Conservation (phyloP, 2,888 invertebrate species). For the Sarcophaga carnaria region DNA sequence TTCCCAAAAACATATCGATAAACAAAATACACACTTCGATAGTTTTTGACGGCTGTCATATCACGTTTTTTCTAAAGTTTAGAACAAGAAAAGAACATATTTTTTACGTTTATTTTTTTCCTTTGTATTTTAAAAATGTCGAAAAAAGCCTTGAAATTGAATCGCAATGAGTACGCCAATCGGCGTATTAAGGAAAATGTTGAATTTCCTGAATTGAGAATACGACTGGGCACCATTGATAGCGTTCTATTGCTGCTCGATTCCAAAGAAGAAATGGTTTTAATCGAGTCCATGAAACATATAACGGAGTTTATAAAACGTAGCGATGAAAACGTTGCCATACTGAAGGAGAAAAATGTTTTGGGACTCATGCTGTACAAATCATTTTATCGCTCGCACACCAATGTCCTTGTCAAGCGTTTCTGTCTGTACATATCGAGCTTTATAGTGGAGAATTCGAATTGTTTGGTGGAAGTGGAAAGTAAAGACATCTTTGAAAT, state of each 20-base stretch:
- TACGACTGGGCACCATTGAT: constrained; percentile 71
- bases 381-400: constrained; percentile 71
- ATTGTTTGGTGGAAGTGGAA: constrained; percentile 73
- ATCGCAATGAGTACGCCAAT: constrained; percentile 73
- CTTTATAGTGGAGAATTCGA: constrained; percentile 72
- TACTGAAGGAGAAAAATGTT: constrained; percentile 72
- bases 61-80: no score
- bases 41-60: no score
- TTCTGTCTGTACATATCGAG: constrained; percentile 75
- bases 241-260: constrained; percentile 74
- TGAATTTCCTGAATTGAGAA: constrained; percentile 71
- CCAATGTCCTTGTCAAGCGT: constrained; percentile 73
- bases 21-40: no score
- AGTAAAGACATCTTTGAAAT: constrained; percentile 68
- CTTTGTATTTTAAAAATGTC: constrained; percentile 44
- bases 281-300: constrained; percentile 74
- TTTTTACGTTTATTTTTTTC: neutral
- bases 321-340: constrained; percentile 72
- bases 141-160: constrained; percentile 60
- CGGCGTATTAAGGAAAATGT: constrained; percentile 72
- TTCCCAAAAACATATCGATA: no score
- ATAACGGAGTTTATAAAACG: constrained; percentile 74
- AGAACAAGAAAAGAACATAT: neutral
- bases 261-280: constrained; percentile 74
- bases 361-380: constrained; percentile 73